These are phyloP conservation scores for Acestrorhynchus altus DNA, from an alignment of 2,797 vertebrate species.

Conservation along the genomic window DNA sequence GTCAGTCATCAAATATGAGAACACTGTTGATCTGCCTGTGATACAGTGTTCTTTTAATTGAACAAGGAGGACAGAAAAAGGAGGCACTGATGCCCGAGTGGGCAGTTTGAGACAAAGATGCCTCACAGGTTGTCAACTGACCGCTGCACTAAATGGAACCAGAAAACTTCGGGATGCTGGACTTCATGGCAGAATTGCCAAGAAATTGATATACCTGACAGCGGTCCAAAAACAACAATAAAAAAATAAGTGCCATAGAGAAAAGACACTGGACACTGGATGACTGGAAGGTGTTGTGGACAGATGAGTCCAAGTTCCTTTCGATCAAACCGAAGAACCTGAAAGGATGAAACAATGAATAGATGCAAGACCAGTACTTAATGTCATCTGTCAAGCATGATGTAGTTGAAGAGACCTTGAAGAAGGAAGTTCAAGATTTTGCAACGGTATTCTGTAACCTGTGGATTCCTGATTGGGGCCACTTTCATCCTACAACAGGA, in stretches of 20 bases:
- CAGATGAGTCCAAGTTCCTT: too few relatives aligned
- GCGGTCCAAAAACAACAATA: conserved; percentile 20
- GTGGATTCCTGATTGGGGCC: too few relatives aligned
- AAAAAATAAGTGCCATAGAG: conserved; percentile 17
- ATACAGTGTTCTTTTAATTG: too few relatives aligned
- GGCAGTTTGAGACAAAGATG: too few relatives aligned
- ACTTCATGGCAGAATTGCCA: conserved; percentile 11
- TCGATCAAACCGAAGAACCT: too few relatives aligned
- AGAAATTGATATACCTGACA: conserved; percentile 34
- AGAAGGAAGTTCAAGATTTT: not conserved
- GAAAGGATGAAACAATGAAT: conserved; percentile 1
- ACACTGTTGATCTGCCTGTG: too few relatives aligned
- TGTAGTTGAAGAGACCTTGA: conserved; percentile 3
- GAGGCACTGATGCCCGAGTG: conserved; percentile 4
- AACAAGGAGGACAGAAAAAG: not conserved
- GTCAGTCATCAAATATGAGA: too few relatives aligned
- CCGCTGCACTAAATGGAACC: too few relatives aligned
- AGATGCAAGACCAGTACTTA: not conserved
- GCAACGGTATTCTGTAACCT: too few relatives aligned
- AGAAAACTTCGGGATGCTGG: conserved; percentile 14
- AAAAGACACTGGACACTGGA: conserved; percentile 16
- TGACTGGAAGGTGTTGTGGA: not conserved
- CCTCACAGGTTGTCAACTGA: too few relatives aligned
- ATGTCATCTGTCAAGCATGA: too few relatives aligned
- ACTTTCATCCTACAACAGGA: too few relatives aligned